Percentiles rank a stretch among this genome's conserved stretches.
Evolutionary conservation across 2,888 invertebrate genomes (phyloP).

Genomic region (Rotaria magnacalcarata): DNA sequence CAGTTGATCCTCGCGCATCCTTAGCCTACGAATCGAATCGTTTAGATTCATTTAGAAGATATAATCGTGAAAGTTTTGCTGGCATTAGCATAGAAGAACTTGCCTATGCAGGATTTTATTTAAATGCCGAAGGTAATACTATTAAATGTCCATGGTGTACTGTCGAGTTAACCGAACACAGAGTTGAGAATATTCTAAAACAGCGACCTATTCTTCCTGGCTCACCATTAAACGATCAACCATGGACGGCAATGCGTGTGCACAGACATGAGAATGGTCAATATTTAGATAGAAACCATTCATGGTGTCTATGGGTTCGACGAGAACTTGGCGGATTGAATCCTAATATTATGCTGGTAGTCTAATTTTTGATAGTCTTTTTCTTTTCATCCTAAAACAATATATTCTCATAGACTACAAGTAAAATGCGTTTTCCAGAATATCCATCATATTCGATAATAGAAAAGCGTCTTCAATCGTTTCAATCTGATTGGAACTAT

Average conservation of each 20-base stretch:
- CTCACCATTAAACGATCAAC: background rate
- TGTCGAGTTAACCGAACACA: background rate
- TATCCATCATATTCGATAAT: background rate
- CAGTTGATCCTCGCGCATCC: background rate
- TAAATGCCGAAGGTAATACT: background rate
- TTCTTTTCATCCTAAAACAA: background rate
- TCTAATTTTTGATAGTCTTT: background rate
- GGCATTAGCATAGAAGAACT: background rate
- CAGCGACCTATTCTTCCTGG: background rate
- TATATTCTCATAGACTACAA: background rate
- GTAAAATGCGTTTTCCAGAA: background rate
- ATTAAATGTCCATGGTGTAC: background rate
- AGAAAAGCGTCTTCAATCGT: slow-evolving; percentile 7
- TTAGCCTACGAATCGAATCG: background rate
- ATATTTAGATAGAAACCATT: background rate
- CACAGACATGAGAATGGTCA: background rate
- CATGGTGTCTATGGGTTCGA: background rate
- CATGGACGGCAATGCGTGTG: slow-evolving; percentile 3
- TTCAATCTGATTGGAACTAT: background rate
- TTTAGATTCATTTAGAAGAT: background rate
- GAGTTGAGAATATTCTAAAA: background rate
- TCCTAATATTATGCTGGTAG: background rate
- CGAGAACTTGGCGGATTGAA: background rate
- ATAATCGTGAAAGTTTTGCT: background rate
- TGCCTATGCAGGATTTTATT: slow-evolving; percentile 12